Evolutionary conservation across 2,113 vertebrate species (phyloP), one percentile per base, ranked within the genome.

Genomic region (Sebastes fasciatus): DNA sequence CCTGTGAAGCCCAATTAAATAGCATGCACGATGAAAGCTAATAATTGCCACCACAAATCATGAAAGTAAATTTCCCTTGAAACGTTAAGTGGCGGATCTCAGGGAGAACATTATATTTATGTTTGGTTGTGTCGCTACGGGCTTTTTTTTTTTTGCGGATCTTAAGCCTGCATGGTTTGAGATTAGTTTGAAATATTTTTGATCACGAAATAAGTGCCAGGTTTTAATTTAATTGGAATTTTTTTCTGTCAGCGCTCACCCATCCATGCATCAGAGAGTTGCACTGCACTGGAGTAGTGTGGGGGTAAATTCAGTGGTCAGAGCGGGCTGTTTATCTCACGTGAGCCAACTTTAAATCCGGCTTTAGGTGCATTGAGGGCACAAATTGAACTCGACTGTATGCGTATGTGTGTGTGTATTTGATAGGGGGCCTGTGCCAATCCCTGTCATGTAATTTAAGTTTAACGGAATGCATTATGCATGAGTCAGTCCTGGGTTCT

Each of bases 301-400:
- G 40, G n/a, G 52, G 5, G 62, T 82, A 77, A 75, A 87, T 85
- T 72, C 74, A 70, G 72, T 71, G 65, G 69, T 76, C 88, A 72
- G 82, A 75, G 70, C 42, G 63, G 26, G 61, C 73, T 84, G 80
- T 83, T 89, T 89, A 88, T 89, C 85, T 88, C 88, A 83, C 46
- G 49, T 86, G 75, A 79, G 79, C 77, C 81, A 82, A 89, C 54
- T 86, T 88, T 74, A 90, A 90, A 92, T 88, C 79, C 64, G 10
- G 83, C 75, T 90, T 87, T 90, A 69, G 63, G 76, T 89, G 55
- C 75, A 85, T 45, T 74, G 77, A 80, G 14, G 17, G 65, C 16
- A 49, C 52, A 86, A 85, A 77, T 80, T 85, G 67, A 75, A 86
- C 55, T 21, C 45, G 12, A 14, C 17, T 76, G 1, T 78, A 17